Percentiles rank a stretch among this genome's conserved stretches.
Evolutionary conservation across 1,140 invertebrate genomes (phyloP).

Genomic region (Scaptomyza graminum): DNA sequence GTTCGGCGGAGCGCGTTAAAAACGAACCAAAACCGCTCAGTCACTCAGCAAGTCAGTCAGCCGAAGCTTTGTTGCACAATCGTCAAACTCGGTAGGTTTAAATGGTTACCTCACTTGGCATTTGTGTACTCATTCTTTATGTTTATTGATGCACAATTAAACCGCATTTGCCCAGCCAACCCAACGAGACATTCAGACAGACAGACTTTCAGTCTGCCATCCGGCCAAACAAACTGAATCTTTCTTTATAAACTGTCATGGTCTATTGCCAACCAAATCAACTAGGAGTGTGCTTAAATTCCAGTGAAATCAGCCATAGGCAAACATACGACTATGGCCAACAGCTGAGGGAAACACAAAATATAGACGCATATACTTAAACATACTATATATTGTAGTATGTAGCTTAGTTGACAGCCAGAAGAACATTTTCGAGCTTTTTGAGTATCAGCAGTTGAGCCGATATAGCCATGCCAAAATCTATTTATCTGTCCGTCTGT

Average conservation of each 20-base stretch:
- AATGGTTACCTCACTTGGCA: slow-evolving; percentile 47
- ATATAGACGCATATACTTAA: too few species aligned
- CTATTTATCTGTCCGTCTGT: too few species aligned
- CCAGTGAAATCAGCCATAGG: slow-evolving; percentile 14
- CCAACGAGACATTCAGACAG: slow-evolving; percentile 36
- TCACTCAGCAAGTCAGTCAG: slow-evolving; percentile 44
- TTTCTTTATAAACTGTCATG: slow-evolving; percentile 71
- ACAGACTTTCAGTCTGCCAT: slow-evolving; percentile 33
- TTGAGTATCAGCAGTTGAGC: too few species aligned
- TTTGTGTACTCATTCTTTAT: slow-evolving; percentile 43
- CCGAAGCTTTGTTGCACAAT: slow-evolving; percentile 48
- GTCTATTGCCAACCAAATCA: slow-evolving; percentile 68
- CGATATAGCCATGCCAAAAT: too few species aligned
- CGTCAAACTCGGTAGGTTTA: slow-evolving; percentile 33
- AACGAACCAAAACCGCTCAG: slow-evolving; percentile 35
- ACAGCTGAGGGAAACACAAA: background rate
- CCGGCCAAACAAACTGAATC: slow-evolving; percentile 61
- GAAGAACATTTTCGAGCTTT: too few species aligned
- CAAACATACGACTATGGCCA: slow-evolving; percentile 9
- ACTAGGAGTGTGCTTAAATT: slow-evolving; percentile 56
- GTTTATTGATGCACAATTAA: slow-evolving; percentile 69
- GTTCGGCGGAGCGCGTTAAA: slow-evolving; percentile 36
- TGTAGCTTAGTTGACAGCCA: too few species aligned
- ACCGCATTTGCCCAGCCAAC: slow-evolving; percentile 48
- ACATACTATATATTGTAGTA: too few species aligned